Percentiles rank a stretch among this genome's conserved stretches.
These are phyloP conservation scores for Papilio polytes DNA, from an alignment of 1,140 invertebrate genomes.

Conservation along the genomic window DNA sequence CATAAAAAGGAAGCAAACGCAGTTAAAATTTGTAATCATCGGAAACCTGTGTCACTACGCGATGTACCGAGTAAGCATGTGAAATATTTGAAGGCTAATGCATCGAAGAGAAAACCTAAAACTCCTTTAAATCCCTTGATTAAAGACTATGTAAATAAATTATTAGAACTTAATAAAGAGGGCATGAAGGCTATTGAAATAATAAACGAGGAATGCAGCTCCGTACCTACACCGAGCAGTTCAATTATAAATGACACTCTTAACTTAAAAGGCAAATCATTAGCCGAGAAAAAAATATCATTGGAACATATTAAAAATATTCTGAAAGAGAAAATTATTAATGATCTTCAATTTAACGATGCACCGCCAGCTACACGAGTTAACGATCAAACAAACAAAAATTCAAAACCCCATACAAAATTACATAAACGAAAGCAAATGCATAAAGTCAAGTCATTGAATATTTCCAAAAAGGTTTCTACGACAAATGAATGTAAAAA, in stretches of 20 bases:
- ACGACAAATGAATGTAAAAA: constrained; percentile 48
- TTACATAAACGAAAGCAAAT: constrained; percentile 54
- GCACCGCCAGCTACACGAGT: constrained; percentile 43
- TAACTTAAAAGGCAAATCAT: constrained; percentile 56
- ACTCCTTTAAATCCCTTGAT: constrained; percentile 66
- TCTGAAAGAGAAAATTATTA: constrained; percentile 64
- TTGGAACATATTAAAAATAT: constrained; percentile 73
- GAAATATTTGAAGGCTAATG: constrained; percentile 2
- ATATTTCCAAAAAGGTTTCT: constrained; percentile 66
- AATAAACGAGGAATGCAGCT: constrained; percentile 80
- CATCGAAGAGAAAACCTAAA: constrained; percentile 37
- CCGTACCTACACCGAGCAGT: constrained; percentile 81
- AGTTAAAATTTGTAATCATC: neutral
- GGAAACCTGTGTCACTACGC: neutral
- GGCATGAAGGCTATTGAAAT: constrained; percentile 81
- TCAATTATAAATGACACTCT: constrained; percentile 78
- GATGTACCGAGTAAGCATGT: constrained; percentile 8
- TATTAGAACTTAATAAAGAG: constrained; percentile 80
- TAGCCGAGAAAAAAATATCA: constrained; percentile 62
- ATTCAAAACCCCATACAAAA: constrained; percentile 44
- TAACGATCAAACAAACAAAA: constrained; percentile 45
- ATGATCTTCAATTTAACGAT: constrained; percentile 43
- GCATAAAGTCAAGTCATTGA: constrained; percentile 77
- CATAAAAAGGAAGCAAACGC: neutral
- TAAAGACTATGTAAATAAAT: constrained; percentile 80